These are phyloP conservation scores for Helicolenus hilgendorfi DNA, from an alignment of 2,797 vertebrate genomes.

Conservation along the genomic window DNA sequence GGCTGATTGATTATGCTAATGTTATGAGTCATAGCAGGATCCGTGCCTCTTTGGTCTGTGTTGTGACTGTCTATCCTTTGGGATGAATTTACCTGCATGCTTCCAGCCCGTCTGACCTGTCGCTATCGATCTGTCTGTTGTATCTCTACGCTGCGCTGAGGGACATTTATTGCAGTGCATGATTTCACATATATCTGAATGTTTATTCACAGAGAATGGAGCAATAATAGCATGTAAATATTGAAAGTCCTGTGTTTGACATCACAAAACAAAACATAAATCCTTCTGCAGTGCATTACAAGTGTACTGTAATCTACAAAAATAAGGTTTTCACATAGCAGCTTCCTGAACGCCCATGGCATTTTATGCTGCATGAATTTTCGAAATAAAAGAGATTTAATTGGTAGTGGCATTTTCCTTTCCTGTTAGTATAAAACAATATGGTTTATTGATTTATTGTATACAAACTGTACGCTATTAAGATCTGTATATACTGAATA, in stretches of 20 bases:
- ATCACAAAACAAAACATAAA: background rate
- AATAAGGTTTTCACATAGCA: background rate
- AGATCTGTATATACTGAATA: too few relatives aligned
- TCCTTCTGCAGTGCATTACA: background rate
- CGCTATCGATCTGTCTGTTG: constrained; percentile 42
- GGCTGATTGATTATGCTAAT: constrained; percentile 60
- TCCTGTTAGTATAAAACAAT: background rate
- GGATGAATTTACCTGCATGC: constrained; percentile 31
- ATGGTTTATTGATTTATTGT: background rate
- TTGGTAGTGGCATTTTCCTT: background rate
- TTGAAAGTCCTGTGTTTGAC: background rate
- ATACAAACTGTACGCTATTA: background rate
- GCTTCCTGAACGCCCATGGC: background rate
- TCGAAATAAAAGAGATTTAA: background rate
- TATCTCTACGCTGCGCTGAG: background rate
- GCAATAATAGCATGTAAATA: background rate
- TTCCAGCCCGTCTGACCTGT: constrained; percentile 36
- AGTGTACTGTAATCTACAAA: background rate
- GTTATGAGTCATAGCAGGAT: constrained; percentile 18
- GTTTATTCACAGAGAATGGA: background rate
- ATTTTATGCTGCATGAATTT: background rate
- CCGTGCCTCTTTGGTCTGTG: background rate
- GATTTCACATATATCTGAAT: constrained; percentile 3
- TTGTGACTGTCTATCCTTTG: background rate
- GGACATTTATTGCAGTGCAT: constrained; percentile 7